Percentiles rank a stretch among this genome's conserved stretches.
Conservation (phyloP, 92 coral and sea anemone species). For the Zoanthus solanderi region DNA sequence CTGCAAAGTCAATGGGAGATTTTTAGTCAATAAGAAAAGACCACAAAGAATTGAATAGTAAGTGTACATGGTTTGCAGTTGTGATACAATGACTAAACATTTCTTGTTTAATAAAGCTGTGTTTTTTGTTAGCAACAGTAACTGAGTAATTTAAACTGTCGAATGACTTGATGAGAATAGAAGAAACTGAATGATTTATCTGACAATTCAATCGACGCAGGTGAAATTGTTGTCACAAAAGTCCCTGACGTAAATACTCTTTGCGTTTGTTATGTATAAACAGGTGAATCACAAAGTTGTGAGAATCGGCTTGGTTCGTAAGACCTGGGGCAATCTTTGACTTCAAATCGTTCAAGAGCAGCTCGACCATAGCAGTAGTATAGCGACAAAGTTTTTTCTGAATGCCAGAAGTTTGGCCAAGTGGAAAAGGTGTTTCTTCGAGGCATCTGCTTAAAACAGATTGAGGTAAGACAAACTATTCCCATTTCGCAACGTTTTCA, state of each 20-base stretch:
- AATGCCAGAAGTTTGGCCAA: neutral
- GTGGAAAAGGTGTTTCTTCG: neutral
- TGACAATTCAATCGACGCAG: slow-evolving; percentile 32
- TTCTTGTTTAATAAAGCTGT: slow-evolving; percentile 26
- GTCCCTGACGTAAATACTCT: slow-evolving; percentile 17
- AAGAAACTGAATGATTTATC: slow-evolving; percentile 7
- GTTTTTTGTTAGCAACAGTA: slow-evolving; percentile 12
- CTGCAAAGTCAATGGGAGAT: slow-evolving; percentile 1
- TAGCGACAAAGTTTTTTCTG: neutral
- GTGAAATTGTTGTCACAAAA: slow-evolving; percentile 37
- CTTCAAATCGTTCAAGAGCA: neutral
- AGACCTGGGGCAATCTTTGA: slow-evolving; percentile 9
- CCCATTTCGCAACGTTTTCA: neutral
- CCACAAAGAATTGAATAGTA: neutral
- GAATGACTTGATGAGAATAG: slow-evolving; percentile 20
- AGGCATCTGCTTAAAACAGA: slow-evolving; percentile 1
- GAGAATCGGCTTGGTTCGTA: neutral
- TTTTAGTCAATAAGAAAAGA: neutral
- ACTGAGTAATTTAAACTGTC: slow-evolving; percentile 26
- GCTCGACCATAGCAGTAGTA: neutral
- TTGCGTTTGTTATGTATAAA: slow-evolving; percentile 15
- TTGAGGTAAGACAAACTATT: neutral
- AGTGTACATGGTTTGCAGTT: neutral
- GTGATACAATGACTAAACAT: slow-evolving; percentile 2
- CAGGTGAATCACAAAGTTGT: slow-evolving; percentile 32